Evolutionary conservation across 2,888 invertebrate species (phyloP).

Genomic region (Stictocephala bisonia): DNA sequence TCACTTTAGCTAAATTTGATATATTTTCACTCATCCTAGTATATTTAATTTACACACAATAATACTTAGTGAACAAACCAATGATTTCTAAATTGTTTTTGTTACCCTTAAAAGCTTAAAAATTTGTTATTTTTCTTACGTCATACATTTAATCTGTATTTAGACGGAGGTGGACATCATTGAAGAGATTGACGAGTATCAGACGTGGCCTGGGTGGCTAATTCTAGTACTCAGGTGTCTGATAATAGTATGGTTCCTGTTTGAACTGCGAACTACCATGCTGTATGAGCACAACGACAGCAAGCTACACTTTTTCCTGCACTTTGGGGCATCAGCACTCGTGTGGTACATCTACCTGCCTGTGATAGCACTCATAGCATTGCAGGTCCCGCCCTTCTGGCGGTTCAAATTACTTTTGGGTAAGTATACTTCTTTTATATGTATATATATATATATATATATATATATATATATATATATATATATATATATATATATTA

Average conservation of each 20-base stretch:
- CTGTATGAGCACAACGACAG: slow-evolving; percentile 82
- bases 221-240: slow-evolving; percentile 86
- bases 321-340: slow-evolving; percentile 96
- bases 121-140: too few species aligned
- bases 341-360: slow-evolving; percentile 99
- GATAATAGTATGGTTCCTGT: slow-evolving; percentile 91
- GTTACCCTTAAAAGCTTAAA: too few species aligned
- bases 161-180: slow-evolving; percentile 96
- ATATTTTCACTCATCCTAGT: too few species aligned
- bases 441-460: too few species aligned
- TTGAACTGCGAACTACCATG: slow-evolving; percentile 81
- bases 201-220: slow-evolving; percentile 97
- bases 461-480: too few species aligned
- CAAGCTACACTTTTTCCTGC: slow-evolving; percentile 92
- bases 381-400: slow-evolving; percentile 95
- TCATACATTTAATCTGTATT: too few species aligned
- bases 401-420: slow-evolving; percentile 93
- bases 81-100: too few species aligned
- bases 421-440: too few species aligned
- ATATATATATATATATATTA: too few species aligned
- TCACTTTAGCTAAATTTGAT: too few species aligned
- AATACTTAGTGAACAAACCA: too few species aligned
- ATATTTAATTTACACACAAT: too few species aligned
- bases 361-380: slow-evolving; percentile 90
- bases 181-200: slow-evolving; percentile 96